Evolutionary conservation across 2,888 invertebrate species (phyloP).

Genomic region (Coenonympha arcania): DNA sequence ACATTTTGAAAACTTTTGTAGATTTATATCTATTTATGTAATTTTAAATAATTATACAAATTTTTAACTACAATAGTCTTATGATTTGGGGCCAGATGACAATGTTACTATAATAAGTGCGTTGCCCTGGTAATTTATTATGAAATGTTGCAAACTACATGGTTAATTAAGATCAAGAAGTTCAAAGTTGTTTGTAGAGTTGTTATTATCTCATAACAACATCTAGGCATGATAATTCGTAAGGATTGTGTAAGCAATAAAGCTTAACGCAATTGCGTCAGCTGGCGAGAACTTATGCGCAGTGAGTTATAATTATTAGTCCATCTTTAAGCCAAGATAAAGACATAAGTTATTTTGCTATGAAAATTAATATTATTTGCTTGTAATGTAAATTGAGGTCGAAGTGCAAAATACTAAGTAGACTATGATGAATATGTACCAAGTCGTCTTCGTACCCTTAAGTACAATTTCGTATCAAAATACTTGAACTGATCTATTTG

Average conservation of each 20-base stretch:
- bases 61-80: too few relatives aligned
- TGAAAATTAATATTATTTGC: slow-evolving; percentile 16
- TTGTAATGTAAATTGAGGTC: slow-evolving; percentile 8
- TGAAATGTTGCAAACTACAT: too few relatives aligned
- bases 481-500: too few relatives aligned
- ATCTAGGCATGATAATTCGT: slow-evolving; percentile 1
- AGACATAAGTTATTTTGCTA: background rate
- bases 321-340: background rate
- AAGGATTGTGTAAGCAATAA: background rate
- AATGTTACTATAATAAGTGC: too few relatives aligned
- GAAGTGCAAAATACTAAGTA: slow-evolving; percentile 9
- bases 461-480: too few relatives aligned
- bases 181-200: background rate
- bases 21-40: too few relatives aligned
- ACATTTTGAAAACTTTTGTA: too few relatives aligned
- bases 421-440: slow-evolving; percentile 3
- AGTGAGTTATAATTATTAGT: background rate
- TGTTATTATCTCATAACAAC: background rate
- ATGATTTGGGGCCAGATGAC: too few relatives aligned
- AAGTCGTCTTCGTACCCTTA: too few relatives aligned
- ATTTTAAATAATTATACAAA: too few relatives aligned
- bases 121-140: too few relatives aligned
- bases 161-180: background rate
- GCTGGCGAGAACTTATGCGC: background rate
- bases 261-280: background rate